Percentiles rank a stretch among this genome's conserved stretches.
Conservation (phyloP, 2,888 invertebrate species). For the Lydus trimaculatus region DNA sequence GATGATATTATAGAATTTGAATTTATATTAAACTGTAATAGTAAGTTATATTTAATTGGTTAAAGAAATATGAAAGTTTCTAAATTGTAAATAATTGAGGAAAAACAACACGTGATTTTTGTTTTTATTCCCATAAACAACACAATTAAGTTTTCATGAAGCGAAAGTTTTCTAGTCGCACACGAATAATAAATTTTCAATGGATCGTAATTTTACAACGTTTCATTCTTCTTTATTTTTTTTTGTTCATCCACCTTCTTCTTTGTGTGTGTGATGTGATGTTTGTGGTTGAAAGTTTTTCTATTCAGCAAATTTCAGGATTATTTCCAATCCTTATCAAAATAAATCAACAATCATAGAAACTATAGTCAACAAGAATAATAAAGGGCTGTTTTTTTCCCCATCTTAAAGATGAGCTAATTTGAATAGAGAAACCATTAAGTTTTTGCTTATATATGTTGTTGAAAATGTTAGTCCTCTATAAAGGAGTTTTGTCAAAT, state of each 20-base stretch:
- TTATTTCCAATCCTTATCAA: background rate
- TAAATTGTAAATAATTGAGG: background rate
- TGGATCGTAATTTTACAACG: background rate
- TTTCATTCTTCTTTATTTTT: background rate
- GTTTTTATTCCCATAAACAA: background rate
- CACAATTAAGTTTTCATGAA: background rate
- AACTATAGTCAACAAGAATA: constrained; percentile 18
- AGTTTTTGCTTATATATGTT: background rate
- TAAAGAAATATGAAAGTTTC: background rate
- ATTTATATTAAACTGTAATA: background rate
- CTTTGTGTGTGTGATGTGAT: background rate
- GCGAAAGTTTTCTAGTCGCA: background rate
- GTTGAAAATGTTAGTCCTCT: background rate
- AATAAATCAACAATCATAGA: constrained; percentile 18
- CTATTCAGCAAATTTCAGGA: background rate
- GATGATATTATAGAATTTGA: background rate
- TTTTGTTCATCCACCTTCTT: background rate
- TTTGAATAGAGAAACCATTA: constrained; percentile 23
- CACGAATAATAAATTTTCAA: background rate
- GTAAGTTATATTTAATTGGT: background rate
- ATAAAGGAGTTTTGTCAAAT: background rate
- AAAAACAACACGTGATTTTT: constrained; percentile 4
- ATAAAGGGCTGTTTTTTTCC: background rate
- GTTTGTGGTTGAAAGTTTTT: background rate
- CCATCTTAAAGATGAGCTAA: constrained; percentile 14